Evolutionary conservation across 2,888 invertebrate genomes (phyloP).

Genomic region (Silvanus unidentatus): DNA sequence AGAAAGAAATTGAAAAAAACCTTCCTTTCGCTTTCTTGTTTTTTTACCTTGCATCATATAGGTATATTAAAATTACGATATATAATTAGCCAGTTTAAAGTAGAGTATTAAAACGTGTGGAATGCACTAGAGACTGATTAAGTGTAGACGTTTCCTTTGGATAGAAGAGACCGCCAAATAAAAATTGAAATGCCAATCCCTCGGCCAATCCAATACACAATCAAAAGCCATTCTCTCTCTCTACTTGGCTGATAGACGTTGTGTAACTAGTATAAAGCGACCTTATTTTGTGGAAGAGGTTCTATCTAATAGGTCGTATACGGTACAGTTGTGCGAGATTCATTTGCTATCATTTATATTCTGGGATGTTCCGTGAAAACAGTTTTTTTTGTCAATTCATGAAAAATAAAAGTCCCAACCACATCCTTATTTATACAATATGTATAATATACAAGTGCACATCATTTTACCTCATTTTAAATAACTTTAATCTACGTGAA

Average conservation of each 20-base stretch:
- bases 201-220: too few species aligned
- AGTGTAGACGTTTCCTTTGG: conserved; percentile 6
- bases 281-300: conserved; percentile 24
- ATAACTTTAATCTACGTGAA: conserved; percentile 25
- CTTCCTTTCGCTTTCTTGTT: too few species aligned
- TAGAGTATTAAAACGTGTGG: conserved; percentile 10
- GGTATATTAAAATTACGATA: too few species aligned
- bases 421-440: conserved; percentile 18
- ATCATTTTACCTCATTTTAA: conserved; percentile 24
- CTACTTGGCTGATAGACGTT: conserved; percentile 29
- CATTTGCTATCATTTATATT: conserved; percentile 41
- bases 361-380: conserved; percentile 32
- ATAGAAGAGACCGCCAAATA: conserved; percentile 1
- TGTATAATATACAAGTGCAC: too few species aligned
- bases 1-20: conserved; percentile 7
- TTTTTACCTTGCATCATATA: too few species aligned
- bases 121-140: conserved; percentile 5
- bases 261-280: conserved; percentile 33
- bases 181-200: too few species aligned
- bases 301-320: conserved; percentile 18
- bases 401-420: conserved; percentile 25
- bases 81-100: too few species aligned
- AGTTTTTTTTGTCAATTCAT: conserved; percentile 28
- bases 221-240: neutral
- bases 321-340: conserved; percentile 28